phyloP scores from a whole-genome alignment of 2,113 vertebrate species.

The Bufo bufo region DNA sequence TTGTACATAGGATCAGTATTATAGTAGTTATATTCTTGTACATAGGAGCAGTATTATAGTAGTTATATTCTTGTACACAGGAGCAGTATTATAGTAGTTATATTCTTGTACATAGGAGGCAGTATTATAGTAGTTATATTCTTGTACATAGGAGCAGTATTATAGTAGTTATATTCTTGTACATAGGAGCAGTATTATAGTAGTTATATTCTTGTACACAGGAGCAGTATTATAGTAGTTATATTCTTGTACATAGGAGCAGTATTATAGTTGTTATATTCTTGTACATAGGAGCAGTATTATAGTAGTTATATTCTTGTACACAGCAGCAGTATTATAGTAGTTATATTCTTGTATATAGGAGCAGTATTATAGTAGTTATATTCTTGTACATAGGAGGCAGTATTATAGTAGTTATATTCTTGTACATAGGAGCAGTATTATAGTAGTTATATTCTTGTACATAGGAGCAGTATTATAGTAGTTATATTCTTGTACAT shows the following conservation, averaged over 20 bases:
- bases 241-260: not conserved
- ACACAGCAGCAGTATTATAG: not conserved
- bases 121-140: not conserved
- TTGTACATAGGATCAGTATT: not conserved
- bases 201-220: conserved; percentile 1
- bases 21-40: no score
- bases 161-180: no score
- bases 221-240: not conserved
- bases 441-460: conserved; percentile 7
- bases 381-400: not conserved
- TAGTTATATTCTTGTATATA: conserved; percentile 3
- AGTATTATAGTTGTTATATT: not conserved
- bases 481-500: no score
- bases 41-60: no score
- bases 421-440: conserved; percentile 1
- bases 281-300: not conserved
- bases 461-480: no score
- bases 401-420: conserved; percentile 13
- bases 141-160: not conserved
- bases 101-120: not conserved
- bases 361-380: conserved; percentile 2
- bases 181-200: not conserved
- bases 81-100: not conserved
- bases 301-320: conserved; percentile 7
- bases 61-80: no score